Evolutionary conservation across 92 coral and sea anemone genomes (phyloP).

Genomic region (Porites divaricata): DNA sequence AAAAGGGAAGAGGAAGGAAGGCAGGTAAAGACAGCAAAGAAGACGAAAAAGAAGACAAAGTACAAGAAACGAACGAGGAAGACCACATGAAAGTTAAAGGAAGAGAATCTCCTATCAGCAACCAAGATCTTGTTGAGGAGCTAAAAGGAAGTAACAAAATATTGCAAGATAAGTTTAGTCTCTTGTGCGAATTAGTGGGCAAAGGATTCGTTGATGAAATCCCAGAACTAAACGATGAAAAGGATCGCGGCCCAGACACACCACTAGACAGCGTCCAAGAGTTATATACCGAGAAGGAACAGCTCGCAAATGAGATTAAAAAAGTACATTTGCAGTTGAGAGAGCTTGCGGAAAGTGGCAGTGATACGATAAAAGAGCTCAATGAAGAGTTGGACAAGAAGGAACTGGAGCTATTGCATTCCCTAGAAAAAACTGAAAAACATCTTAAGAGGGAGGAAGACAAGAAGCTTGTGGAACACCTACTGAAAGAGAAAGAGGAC

Average conservation of each 20-base stretch:
- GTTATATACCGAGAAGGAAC: constrained; percentile 46
- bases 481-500: constrained; percentile 58
- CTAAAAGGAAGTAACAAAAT: constrained; percentile 44
- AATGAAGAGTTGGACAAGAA: constrained; percentile 49
- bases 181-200: constrained; percentile 82
- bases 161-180: constrained; percentile 64
- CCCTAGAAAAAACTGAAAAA: constrained; percentile 54
- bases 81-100: not conserved
- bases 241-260: not conserved
- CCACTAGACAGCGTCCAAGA: constrained; percentile 10
- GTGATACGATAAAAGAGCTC: constrained; percentile 40
- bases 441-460: constrained; percentile 38
- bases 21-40: not conserved
- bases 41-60: not conserved
- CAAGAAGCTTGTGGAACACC: constrained; percentile 57
- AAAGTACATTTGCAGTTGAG: constrained; percentile 35
- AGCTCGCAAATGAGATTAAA: constrained; percentile 35
- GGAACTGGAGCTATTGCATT: constrained; percentile 54
- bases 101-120: constrained; percentile 7
- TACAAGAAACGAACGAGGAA: not conserved
- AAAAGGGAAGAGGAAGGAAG: constrained; percentile 2
- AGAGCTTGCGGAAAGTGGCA: constrained; percentile 30
- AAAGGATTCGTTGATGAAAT: constrained; percentile 83
- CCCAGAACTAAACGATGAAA: constrained; percentile 66
- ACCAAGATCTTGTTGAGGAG: constrained; percentile 24